Evolutionary conservation across 2,113 vertebrate genomes (phyloP).

Genomic region (Falco punctatus): DNA sequence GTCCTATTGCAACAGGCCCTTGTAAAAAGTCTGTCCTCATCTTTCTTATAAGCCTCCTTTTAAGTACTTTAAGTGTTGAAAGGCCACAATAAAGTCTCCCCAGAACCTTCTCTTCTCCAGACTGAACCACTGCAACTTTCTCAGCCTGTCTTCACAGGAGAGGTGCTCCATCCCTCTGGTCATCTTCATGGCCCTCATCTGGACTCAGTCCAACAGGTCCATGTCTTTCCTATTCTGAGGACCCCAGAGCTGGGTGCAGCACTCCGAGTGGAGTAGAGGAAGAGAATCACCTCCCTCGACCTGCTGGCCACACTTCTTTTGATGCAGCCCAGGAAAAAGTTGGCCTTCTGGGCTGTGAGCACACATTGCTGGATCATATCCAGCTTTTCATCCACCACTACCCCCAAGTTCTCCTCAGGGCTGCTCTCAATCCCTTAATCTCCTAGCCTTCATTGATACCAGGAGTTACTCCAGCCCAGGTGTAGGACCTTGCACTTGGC

Average conservation of each 20-base stretch:
- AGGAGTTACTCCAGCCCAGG: too few relatives aligned
- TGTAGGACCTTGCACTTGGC: not conserved
- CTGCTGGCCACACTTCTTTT: not conserved
- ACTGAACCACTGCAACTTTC: not conserved
- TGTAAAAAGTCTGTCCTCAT: not conserved
- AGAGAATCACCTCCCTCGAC: not conserved
- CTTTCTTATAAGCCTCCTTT: not conserved
- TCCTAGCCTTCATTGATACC: not conserved
- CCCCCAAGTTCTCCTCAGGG: too few relatives aligned
- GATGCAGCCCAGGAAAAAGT: not conserved
- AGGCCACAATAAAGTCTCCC: not conserved
- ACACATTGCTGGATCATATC: too few relatives aligned
- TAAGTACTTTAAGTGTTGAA: not conserved
- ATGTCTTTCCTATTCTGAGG: not conserved
- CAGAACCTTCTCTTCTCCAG: not conserved
- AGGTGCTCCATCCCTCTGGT: not conserved
- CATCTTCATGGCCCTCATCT: not conserved
- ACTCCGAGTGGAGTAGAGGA: not conserved
- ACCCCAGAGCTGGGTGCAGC: not conserved
- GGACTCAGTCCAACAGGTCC: not conserved
- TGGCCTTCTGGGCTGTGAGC: not conserved
- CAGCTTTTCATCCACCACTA: not conserved
- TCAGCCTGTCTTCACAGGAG: not conserved
- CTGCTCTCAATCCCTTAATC: too few relatives aligned
- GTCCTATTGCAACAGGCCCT: not conserved